These are phyloP conservation scores for Pipistrellus nathusii DNA, from an alignment of 2,797 vertebrate genomes.

Conservation along the genomic window DNA sequence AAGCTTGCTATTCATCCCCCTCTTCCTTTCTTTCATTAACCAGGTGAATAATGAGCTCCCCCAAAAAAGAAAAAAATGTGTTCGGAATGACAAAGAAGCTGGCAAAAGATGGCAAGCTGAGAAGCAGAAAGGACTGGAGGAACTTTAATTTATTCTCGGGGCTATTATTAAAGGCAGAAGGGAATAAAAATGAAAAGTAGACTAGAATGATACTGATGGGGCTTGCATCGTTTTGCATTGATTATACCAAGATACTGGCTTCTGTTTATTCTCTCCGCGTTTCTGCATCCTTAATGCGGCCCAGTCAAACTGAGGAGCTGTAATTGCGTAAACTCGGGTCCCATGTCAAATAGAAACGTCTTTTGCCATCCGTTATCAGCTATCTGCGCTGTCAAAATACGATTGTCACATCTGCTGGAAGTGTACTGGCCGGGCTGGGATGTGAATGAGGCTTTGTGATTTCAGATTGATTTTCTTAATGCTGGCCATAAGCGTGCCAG, in stretches of 20 bases:
- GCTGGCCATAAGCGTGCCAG: constrained; percentile 59
- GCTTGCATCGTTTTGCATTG: constrained; percentile 40
- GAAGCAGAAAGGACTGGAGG: not conserved
- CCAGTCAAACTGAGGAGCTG: constrained; percentile 67
- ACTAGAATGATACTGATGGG: not conserved
- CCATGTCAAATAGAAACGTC: constrained; percentile 68
- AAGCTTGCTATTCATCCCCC: constrained; percentile 68
- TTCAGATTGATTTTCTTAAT: constrained; percentile 81
- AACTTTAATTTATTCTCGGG: constrained; percentile 54
- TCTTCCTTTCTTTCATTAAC: constrained; percentile 69
- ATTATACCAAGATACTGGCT: constrained; percentile 55
- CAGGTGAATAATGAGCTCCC: constrained; percentile 68
- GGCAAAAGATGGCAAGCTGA: constrained; percentile 30
- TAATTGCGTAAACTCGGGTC: constrained; percentile 66
- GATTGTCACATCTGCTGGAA: constrained; percentile 77
- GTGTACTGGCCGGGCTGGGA: constrained; percentile 60
- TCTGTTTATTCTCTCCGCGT: constrained; percentile 59
- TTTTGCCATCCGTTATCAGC: constrained; percentile 73
- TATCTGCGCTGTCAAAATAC: constrained; percentile 80
- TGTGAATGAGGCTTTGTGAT: constrained; percentile 58
- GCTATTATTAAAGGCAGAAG: constrained; percentile 55
- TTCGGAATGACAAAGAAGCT: constrained; percentile 58
- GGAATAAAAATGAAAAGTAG: constrained; percentile 53
- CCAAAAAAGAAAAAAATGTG: not conserved
- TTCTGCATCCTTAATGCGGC: constrained; percentile 62